These are phyloP conservation scores for Hemicrepidius hirtus DNA, from an alignment of 2,888 invertebrate species.

Conservation along the genomic window DNA sequence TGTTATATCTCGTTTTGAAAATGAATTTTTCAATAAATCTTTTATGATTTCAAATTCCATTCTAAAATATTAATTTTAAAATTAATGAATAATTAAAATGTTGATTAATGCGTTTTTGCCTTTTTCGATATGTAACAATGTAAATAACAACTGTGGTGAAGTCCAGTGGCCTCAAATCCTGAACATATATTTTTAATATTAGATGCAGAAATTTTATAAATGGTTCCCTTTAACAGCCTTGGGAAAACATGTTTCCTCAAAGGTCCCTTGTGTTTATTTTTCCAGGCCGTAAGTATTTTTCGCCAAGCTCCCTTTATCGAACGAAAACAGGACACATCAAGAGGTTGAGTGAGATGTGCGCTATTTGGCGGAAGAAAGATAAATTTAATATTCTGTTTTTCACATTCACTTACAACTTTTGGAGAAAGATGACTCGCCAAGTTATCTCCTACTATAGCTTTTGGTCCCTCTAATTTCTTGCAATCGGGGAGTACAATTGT, in stretches of 20 bases:
- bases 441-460: slow-evolving; percentile 64
- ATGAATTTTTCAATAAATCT: too few species aligned
- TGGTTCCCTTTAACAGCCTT: neutral
- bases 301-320: neutral
- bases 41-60: too few species aligned
- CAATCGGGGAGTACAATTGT: slow-evolving; percentile 55
- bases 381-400: slow-evolving; percentile 64
- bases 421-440: slow-evolving; percentile 47
- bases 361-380: slow-evolving; percentile 61
- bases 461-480: slow-evolving; percentile 57
- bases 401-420: slow-evolving; percentile 58
- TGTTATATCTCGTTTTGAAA: too few species aligned
- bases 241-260: neutral
- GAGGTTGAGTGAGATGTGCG: slow-evolving; percentile 60
- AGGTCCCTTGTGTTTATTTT: neutral
- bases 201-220: neutral
- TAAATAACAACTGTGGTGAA: too few species aligned
- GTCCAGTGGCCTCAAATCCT: too few species aligned
- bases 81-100: too few species aligned
- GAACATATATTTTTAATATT: too few species aligned
- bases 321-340: slow-evolving; percentile 51
- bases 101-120: too few species aligned
- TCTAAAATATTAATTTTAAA: too few species aligned
- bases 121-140: too few species aligned
- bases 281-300: neutral